phyloP scores from a whole-genome alignment of 1,140 invertebrate genomes.

The Coptotermes formosanus region DNA sequence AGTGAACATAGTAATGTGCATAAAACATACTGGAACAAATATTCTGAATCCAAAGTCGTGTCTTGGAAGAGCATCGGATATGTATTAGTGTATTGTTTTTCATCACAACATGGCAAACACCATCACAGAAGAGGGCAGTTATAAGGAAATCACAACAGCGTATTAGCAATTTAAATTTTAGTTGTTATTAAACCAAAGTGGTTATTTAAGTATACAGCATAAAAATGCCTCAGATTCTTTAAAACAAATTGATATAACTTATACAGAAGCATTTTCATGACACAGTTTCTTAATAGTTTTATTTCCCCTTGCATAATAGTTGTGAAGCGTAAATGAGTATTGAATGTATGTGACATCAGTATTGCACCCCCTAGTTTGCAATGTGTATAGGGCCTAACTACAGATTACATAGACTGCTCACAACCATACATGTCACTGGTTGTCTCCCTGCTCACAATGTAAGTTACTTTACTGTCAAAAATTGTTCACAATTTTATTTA shows the following conservation, averaged over 20 bases:
- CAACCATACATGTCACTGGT: not conserved
- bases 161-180: not conserved
- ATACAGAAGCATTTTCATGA: not conserved
- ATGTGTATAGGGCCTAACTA: not conserved
- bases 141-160: not conserved
- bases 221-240: not conserved
- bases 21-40: not conserved
- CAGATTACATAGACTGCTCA: not conserved
- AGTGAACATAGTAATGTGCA: slow-evolving; percentile 34
- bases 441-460: not conserved
- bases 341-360: not conserved
- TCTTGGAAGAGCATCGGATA: not conserved
- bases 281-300: not conserved
- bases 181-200: not conserved
- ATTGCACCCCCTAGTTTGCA: not conserved
- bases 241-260: not conserved
- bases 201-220: not conserved
- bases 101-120: not conserved
- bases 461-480: not conserved
- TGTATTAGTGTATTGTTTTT: not conserved
- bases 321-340: not conserved
- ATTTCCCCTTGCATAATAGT: not conserved
- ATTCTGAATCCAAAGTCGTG: not conserved
- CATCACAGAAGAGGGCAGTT: not conserved
- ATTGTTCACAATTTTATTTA: not conserved